Evolutionary conservation across 2,113 vertebrate species (phyloP).

Genomic region (Mola mola): DNA sequence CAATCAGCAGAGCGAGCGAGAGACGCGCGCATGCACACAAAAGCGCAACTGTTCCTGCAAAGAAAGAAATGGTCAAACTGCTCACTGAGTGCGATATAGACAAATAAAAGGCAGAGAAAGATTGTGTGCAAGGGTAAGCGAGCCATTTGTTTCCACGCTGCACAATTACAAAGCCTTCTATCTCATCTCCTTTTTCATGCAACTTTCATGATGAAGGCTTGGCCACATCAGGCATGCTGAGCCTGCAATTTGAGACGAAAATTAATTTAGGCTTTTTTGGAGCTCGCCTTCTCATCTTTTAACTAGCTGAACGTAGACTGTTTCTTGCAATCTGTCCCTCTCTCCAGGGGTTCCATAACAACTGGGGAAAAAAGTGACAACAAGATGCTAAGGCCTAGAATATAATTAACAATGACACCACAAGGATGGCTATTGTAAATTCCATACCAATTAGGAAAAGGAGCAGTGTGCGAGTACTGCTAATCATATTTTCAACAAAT

Average conservation of each 20-base stretch:
- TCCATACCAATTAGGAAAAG: constrained; percentile 67
- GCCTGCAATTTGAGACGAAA: constrained; percentile 59
- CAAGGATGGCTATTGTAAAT: constrained; percentile 58
- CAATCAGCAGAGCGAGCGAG: constrained; percentile 56
- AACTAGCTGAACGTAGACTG: constrained; percentile 46
- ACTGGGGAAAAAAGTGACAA: constrained; percentile 16
- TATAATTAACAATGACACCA: constrained; percentile 71
- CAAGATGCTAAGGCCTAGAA: constrained; percentile 39
- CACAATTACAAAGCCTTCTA: constrained; percentile 46
- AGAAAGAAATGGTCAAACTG: constrained; percentile 34
- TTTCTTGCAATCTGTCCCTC: constrained; percentile 58
- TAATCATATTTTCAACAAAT: constrained; percentile 56
- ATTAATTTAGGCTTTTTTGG: constrained; percentile 59
- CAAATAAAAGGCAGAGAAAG: constrained; percentile 7
- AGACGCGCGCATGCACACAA: constrained; percentile 10
- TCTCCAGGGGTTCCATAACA: constrained; percentile 48
- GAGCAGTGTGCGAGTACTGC: constrained; percentile 65
- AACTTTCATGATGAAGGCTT: constrained; percentile 45
- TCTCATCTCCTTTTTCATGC: constrained; percentile 51
- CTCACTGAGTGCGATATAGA: constrained; percentile 28
- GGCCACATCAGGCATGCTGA: constrained; percentile 47
- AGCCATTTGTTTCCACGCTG: constrained; percentile 49
- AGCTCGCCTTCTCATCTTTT: constrained; percentile 54
- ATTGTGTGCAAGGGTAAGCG: constrained; percentile 29
- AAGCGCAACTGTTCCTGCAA: constrained; percentile 18